Evolutionary conservation across 2,113 vertebrate species (phyloP).

Genomic region (Herpetotheres cachinnans): DNA sequence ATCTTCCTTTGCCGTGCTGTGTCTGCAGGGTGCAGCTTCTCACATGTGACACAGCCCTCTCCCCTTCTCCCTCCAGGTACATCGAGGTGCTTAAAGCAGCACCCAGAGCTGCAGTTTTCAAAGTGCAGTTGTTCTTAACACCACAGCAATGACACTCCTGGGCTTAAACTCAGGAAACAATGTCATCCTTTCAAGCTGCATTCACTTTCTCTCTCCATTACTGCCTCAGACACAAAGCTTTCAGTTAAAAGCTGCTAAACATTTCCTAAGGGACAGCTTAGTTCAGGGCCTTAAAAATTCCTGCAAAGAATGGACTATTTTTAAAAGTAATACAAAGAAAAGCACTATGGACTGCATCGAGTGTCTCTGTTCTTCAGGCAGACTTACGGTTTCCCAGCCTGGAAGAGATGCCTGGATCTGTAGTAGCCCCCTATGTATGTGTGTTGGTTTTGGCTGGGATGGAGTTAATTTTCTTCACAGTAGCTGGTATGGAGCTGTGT

Average conservation of each 20-base stretch:
- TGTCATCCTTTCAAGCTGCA: background rate
- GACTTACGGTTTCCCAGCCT: background rate
- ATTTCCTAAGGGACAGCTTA: background rate
- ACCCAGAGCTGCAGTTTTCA: background rate
- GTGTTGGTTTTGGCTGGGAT: background rate
- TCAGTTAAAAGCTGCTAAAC: background rate
- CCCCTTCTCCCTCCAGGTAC: background rate
- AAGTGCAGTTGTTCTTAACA: background rate
- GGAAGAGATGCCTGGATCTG: background rate
- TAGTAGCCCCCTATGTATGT: background rate
- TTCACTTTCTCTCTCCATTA: background rate
- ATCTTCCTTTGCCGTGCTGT: background rate
- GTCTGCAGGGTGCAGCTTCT: background rate
- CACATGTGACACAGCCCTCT: background rate
- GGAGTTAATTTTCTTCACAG: background rate
- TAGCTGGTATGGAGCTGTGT: background rate
- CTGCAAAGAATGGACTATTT: background rate
- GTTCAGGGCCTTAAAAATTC: background rate
- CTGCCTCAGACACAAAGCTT: background rate
- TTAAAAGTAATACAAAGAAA: background rate
- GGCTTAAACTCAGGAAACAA: background rate
- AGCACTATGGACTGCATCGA: fast-evolving
- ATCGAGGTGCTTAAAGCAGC: background rate
- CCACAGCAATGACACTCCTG: background rate
- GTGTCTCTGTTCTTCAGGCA: background rate